phyloP scores from a whole-genome alignment of 2,113 vertebrate species.

The Oxyruncus cristatus region DNA sequence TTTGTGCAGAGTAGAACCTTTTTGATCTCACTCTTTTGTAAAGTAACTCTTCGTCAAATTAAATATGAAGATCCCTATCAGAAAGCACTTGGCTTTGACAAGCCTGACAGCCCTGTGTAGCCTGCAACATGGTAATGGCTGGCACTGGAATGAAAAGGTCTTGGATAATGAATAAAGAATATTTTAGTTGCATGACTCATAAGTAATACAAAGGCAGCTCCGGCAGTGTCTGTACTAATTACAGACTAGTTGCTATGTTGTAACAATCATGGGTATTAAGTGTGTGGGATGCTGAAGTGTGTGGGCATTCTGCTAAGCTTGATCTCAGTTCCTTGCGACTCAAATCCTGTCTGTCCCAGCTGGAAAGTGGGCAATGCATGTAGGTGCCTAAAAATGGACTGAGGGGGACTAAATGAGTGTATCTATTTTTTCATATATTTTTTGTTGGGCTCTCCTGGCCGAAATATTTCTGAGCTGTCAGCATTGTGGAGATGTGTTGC shows the following conservation, averaged over 20 bases:
- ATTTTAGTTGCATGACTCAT: slow-evolving; percentile 48
- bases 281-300: slow-evolving; percentile 23
- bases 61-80: slow-evolving; percentile 36
- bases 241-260: background rate
- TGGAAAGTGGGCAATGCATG: background rate
- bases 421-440: background rate
- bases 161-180: slow-evolving; percentile 17
- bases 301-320: background rate
- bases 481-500: background rate
- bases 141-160: slow-evolving; percentile 17
- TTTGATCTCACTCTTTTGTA: slow-evolving; percentile 31
- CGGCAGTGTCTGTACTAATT: slow-evolving; percentile 34
- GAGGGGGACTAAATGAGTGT: background rate
- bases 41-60: slow-evolving; percentile 13
- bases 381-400: background rate
- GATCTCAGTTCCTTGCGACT: background rate
- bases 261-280: background rate
- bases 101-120: background rate
- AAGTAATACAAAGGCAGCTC: slow-evolving; percentile 45
- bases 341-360: background rate
- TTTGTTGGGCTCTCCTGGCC: background rate
- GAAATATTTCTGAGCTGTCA: background rate
- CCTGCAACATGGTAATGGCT: background rate
- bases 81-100: slow-evolving; percentile 43
- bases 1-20: background rate